These are phyloP conservation scores for Chaenocephalus aceratus DNA, from an alignment of 2,113 vertebrate genomes.

Conservation along the genomic window DNA sequence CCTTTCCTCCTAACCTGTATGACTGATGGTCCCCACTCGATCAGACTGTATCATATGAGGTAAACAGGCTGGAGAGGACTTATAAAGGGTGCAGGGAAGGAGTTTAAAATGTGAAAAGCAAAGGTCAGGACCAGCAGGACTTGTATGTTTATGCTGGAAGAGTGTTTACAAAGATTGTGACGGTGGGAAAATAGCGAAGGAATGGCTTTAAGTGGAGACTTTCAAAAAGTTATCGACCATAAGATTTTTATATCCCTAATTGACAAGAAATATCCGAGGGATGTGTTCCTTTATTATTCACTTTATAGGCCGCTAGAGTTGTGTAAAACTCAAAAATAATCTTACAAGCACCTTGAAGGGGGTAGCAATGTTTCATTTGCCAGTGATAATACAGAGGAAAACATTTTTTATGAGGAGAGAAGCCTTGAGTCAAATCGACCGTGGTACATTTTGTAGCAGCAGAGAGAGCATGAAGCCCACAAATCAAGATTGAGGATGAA, in stretches of 20 bases:
- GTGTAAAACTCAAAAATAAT: slow-evolving; percentile 32
- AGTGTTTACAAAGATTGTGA: slow-evolving; percentile 31
- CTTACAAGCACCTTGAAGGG: slow-evolving; percentile 38
- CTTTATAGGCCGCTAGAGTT: slow-evolving; percentile 35
- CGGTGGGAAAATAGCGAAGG: not conserved
- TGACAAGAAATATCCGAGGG: slow-evolving; percentile 30
- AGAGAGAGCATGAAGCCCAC: slow-evolving; percentile 7
- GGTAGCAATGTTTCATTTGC: slow-evolving; percentile 34
- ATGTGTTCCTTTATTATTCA: slow-evolving; percentile 21
- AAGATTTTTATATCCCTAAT: slow-evolving; percentile 32
- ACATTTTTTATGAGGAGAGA: not conserved
- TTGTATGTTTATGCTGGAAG: slow-evolving; percentile 5
- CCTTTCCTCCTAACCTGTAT: not conserved
- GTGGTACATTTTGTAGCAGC: slow-evolving; percentile 25
- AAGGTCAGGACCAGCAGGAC: slow-evolving; percentile 33
- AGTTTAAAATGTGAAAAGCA: slow-evolving; percentile 31
- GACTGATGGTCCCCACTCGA: slow-evolving; percentile 15
- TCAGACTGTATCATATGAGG: slow-evolving; percentile 20
- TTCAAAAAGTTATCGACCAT: slow-evolving; percentile 42
- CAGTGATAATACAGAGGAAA: slow-evolving; percentile 16
- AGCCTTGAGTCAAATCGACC: slow-evolving; percentile 37
- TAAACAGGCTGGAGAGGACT: slow-evolving; percentile 10
- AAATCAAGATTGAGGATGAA: slow-evolving; percentile 3
- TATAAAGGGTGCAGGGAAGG: slow-evolving; percentile 21
- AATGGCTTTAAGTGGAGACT: slow-evolving; percentile 25